Evolutionary conservation across 2,113 vertebrate genomes (phyloP).

Genomic region (Hydropotes inermis): DNA sequence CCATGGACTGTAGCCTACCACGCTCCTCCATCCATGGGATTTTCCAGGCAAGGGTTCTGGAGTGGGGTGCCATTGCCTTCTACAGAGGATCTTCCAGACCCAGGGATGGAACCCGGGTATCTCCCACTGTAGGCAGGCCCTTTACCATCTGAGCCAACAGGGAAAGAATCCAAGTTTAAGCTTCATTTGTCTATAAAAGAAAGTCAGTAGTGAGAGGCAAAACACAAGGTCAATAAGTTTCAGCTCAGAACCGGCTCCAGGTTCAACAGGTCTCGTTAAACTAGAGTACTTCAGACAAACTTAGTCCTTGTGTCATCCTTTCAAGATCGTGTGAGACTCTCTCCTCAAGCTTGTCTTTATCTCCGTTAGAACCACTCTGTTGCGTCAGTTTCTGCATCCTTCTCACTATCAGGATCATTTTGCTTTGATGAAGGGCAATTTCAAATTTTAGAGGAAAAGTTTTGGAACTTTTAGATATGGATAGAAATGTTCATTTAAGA

Average conservation of each 20-base stretch:
- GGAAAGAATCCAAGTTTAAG: not conserved
- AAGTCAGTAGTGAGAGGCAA: not conserved
- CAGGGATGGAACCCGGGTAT: accelerated
- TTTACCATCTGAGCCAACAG: not conserved
- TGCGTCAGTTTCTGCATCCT: not conserved
- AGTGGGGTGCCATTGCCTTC: not conserved
- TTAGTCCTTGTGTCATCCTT: not conserved
- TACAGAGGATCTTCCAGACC: not conserved
- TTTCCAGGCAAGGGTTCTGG: not conserved
- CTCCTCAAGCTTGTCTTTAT: not conserved
- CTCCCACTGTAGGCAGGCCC: accelerated
- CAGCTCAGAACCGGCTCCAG: not conserved
- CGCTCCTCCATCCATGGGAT: not conserved
- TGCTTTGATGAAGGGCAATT: not conserved
- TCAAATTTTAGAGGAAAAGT: not conserved
- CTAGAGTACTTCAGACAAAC: not conserved
- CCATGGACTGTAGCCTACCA: not conserved
- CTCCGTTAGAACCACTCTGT: not conserved
- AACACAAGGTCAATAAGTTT: not conserved
- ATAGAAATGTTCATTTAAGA: not conserved
- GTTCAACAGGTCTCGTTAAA: not conserved
- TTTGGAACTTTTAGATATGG: not conserved
- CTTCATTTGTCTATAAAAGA: not conserved
- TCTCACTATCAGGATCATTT: not conserved
- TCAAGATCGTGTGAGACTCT: not conserved